phyloP scores from a whole-genome alignment of 2,113 vertebrate genomes.

The Aphyosemion australe region DNA sequence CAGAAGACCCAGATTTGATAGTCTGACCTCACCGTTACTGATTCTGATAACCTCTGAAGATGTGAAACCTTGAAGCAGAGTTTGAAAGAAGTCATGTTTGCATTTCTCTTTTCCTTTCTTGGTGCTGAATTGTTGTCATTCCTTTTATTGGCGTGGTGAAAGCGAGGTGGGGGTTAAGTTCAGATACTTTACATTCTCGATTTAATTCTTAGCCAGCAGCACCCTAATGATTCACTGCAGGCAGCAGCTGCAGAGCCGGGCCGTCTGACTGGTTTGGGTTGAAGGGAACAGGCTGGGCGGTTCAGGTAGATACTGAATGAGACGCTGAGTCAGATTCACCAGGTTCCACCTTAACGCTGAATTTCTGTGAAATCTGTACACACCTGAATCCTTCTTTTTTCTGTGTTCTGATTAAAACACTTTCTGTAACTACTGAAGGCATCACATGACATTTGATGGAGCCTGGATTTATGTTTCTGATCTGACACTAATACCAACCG shows the following conservation, averaged over 20 bases:
- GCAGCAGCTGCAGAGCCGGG: conserved; percentile 20
- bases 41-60: not conserved
- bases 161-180: conserved; percentile 23
- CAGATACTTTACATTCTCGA: conserved; percentile 71
- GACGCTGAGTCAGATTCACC: conserved; percentile 11
- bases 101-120: not conserved
- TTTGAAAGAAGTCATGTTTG: too few relatives aligned
- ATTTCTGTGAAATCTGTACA: conserved; percentile 42
- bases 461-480: not conserved
- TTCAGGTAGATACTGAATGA: conserved; percentile 38
- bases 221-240: conserved; percentile 61
- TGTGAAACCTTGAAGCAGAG: not conserved
- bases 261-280: conserved; percentile 70
- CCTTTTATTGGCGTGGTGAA: conserved; percentile 49
- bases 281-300: conserved; percentile 19
- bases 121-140: conserved; percentile 59
- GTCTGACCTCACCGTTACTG: not conserved
- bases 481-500: conserved; percentile 4
- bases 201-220: conserved; percentile 48
- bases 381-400: conserved; percentile 29
- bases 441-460: not conserved
- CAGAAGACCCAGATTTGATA: not conserved
- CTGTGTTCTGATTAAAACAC: not conserved
- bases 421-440: conserved; percentile 2
- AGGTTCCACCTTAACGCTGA: conserved; percentile 14